Evolutionary conservation across 2,888 invertebrate species (phyloP).

Genomic region (Nomada fabriciana): DNA sequence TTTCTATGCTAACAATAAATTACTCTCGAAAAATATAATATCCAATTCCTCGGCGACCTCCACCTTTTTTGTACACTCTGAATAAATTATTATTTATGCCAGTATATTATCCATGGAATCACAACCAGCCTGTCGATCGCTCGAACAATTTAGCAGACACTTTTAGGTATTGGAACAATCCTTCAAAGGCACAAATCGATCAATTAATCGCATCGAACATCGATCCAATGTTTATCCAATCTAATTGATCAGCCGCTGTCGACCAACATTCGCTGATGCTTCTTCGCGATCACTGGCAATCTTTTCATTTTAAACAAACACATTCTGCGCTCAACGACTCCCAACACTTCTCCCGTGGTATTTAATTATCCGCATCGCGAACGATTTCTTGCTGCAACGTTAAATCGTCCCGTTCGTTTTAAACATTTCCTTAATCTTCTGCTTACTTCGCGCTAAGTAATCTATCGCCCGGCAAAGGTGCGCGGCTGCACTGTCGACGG

Average conservation of each 20-base stretch:
- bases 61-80: background rate
- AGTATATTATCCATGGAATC: background rate
- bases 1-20: background rate
- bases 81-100: background rate
- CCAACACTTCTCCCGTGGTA: background rate
- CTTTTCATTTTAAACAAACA: conserved; percentile 20
- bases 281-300: conserved; percentile 14
- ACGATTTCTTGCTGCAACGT: background rate
- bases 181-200: conserved; percentile 28
- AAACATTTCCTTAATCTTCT: no score
- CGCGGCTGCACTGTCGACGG: no score
- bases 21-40: conserved; percentile 33
- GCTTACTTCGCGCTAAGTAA: no score
- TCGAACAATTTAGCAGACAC: background rate
- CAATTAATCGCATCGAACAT: background rate
- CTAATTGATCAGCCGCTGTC: conserved; percentile 49
- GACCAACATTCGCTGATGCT: conserved; percentile 48
- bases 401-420: background rate
- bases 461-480: no score
- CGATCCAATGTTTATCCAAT: conserved; percentile 8
- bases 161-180: no score
- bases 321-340: conserved; percentile 31
- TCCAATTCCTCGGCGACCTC: background rate
- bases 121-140: conserved; percentile 6
- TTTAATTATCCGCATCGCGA: background rate